Evolutionary conservation across 2,113 vertebrate species (phyloP).

Genomic region (Larimichthys polyactis): DNA sequence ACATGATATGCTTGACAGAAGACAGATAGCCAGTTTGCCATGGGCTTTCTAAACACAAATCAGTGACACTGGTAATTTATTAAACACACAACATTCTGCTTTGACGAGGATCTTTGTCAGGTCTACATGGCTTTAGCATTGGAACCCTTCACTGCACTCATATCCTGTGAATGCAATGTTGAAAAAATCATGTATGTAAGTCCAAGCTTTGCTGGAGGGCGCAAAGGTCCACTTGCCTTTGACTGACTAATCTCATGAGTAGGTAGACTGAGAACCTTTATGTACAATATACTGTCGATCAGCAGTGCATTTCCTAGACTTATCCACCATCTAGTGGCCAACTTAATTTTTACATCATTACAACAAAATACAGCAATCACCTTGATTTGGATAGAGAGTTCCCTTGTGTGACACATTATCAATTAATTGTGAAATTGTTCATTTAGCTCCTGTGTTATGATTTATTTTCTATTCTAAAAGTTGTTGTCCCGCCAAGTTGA

Average conservation of each 20-base stretch:
- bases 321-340: constrained; percentile 68
- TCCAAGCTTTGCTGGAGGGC: neutral
- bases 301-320: constrained; percentile 8
- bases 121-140: neutral
- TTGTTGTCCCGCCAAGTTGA: too few species aligned
- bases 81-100: neutral
- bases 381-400: neutral
- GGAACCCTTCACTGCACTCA: neutral
- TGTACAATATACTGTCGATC: neutral
- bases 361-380: neutral
- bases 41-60: neutral
- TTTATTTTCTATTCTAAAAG: neutral
- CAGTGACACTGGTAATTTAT: neutral
- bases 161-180: neutral
- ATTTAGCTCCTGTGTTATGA: neutral
- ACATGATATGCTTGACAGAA: neutral
- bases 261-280: neutral
- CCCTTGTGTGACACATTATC: neutral
- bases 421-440: neutral
- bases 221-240: neutral
- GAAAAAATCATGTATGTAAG: neutral
- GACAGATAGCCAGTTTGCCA: neutral
- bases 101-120: neutral
- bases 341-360: constrained; percentile 1
- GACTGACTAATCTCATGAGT: neutral